Evolutionary conservation across 2,797 vertebrate species (phyloP).

Genomic region (Phrynocephalus vlangalii): DNA sequence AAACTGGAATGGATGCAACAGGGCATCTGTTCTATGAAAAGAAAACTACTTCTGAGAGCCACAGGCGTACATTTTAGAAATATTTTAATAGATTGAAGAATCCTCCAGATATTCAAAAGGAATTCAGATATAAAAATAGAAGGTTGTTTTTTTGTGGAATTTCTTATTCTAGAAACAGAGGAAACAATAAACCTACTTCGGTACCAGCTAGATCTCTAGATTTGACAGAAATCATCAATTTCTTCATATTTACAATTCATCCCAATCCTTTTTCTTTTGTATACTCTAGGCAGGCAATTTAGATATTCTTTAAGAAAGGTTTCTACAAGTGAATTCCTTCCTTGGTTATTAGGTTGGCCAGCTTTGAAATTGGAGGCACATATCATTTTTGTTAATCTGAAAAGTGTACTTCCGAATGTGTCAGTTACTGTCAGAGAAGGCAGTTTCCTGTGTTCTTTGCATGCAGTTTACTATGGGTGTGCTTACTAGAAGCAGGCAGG

Average conservation of each 20-base stretch:
- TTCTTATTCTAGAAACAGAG: not conserved
- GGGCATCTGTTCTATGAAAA: not conserved
- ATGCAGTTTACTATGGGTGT: too few species aligned
- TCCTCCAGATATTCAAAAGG: not conserved
- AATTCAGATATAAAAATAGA: constrained; percentile 8
- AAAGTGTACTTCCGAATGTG: not conserved
- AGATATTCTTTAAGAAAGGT: not conserved
- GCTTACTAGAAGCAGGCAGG: not conserved
- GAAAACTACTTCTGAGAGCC: not conserved
- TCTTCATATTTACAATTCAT: constrained; percentile 12
- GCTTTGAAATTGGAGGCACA: not conserved
- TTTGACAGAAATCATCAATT: constrained; percentile 11
- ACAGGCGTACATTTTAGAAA: not conserved
- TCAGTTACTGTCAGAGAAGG: not conserved
- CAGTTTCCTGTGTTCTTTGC: not conserved
- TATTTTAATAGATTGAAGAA: not conserved
- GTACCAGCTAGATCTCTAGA: constrained; percentile 2
- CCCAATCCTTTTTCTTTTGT: not conserved
- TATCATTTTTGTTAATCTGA: not conserved
- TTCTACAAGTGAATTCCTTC: not conserved
- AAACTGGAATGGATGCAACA: accelerated
- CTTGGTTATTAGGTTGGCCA: not conserved
- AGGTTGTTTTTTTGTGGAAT: not conserved
- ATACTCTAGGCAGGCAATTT: not conserved
- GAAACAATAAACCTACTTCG: not conserved